These are phyloP conservation scores for Agonopterix alstromeriana DNA, from an alignment of 2,888 invertebrate genomes.

Conservation along the genomic window DNA sequence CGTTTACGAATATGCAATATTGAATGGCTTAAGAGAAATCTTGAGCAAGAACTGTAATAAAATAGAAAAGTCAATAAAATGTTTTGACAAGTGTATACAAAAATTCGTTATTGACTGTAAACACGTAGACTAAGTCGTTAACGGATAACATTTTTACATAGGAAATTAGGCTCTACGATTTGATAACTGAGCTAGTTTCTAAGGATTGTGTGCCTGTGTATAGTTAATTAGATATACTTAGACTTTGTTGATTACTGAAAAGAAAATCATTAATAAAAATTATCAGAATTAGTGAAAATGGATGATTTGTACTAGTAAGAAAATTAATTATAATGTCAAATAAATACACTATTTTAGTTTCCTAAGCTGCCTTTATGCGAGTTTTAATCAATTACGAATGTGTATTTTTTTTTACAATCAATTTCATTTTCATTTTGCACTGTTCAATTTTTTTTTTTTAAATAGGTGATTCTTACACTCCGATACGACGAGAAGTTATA, in stretches of 20 bases:
- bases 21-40: no score
- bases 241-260: conserved; percentile 3
- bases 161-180: conserved; percentile 26
- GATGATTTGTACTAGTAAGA: conserved; percentile 16
- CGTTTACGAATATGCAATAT: no score
- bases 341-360: conserved; percentile 48
- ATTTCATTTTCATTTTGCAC: no score
- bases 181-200: conserved; percentile 41
- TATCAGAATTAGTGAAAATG: conserved; percentile 22
- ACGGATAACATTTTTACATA: conserved; percentile 41
- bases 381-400: conserved; percentile 28
- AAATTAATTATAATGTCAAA: conserved; percentile 11
- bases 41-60: background rate
- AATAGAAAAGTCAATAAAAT: background rate
- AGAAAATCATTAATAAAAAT: background rate
- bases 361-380: conserved; percentile 54
- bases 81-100: conserved; percentile 25
- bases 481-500: no score
- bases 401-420: conserved; percentile 6
- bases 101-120: conserved; percentile 26
- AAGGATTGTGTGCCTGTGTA: conserved; percentile 74
- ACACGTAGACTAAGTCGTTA: conserved; percentile 31
- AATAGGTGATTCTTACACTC: no score
- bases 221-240: conserved; percentile 23
- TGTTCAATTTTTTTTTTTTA: no score